phyloP scores from a whole-genome alignment of 2,797 vertebrate genomes.

The Lerista edwardsae region DNA sequence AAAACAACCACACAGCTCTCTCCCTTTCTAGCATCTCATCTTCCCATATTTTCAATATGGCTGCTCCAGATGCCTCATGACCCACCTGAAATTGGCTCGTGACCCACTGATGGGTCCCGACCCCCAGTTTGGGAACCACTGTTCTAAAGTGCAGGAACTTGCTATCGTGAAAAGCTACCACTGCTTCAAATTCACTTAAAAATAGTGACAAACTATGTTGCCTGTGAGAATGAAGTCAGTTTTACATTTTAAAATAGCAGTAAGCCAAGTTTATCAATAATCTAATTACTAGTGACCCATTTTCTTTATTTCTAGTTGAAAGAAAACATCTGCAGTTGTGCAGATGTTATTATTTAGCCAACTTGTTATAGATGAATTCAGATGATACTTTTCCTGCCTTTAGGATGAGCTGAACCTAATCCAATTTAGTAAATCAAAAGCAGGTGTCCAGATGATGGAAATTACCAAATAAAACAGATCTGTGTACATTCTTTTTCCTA shows the following conservation, averaged over 20 bases:
- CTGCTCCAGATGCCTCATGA: no score
- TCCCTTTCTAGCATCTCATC: no score
- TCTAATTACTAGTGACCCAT: conserved; percentile 62
- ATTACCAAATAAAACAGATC: conserved; percentile 29
- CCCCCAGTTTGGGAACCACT: no score
- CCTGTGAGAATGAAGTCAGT: conserved; percentile 48
- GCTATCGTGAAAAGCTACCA: neutral
- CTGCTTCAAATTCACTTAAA: no score
- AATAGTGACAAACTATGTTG: conserved; percentile 24
- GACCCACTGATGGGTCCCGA: no score
- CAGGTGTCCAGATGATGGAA: conserved; percentile 47
- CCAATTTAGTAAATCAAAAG: conserved; percentile 62
- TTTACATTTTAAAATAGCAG: conserved; percentile 46
- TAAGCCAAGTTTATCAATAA: conserved; percentile 57
- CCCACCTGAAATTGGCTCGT: no score
- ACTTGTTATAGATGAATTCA: conserved; percentile 46
- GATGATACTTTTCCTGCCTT: conserved; percentile 61
- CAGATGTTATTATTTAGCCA: conserved; percentile 53
- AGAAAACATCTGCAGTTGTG: conserved; percentile 63
- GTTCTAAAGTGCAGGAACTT: neutral
- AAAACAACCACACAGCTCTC: no score
- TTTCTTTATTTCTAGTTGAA: conserved; percentile 65
- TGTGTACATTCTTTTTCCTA: conserved; percentile 8
- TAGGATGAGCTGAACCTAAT: conserved; percentile 64
- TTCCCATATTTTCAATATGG: no score